These are phyloP conservation scores for Podarcis cretensis DNA, from an alignment of 2,113 vertebrate genomes.

Conservation along the genomic window DNA sequence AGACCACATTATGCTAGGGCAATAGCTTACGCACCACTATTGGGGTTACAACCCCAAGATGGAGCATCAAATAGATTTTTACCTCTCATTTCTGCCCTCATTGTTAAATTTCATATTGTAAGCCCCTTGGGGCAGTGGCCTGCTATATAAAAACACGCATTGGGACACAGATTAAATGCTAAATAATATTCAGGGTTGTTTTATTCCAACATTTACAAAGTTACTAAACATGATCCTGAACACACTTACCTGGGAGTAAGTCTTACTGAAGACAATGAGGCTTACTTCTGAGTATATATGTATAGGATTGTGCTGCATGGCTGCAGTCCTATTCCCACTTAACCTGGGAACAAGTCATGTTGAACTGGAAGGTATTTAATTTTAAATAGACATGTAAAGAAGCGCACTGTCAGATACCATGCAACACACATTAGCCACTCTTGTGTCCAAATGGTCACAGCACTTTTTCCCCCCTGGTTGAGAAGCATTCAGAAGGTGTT, in stretches of 20 bases:
- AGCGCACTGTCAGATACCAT: background rate
- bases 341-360: too few relatives aligned
- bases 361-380: too few relatives aligned
- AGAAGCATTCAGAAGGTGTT: too few relatives aligned
- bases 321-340: too few relatives aligned
- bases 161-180: background rate
- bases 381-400: too few relatives aligned
- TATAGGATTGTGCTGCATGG: too few relatives aligned
- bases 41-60: background rate
- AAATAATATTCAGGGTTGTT: background rate
- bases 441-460: background rate
- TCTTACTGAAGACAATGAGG: background rate
- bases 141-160: background rate
- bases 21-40: background rate
- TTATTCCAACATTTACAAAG: background rate
- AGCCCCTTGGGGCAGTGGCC: background rate
- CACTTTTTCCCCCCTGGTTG: too few relatives aligned
- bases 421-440: background rate
- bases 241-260: background rate
- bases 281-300: too few relatives aligned
- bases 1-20: background rate
- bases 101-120: background rate
- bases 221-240: background rate
- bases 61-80: background rate
- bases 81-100: background rate